These are phyloP conservation scores for Anguilla marmorata DNA, from an alignment of 2,797 vertebrate species.

Conservation along the genomic window DNA sequence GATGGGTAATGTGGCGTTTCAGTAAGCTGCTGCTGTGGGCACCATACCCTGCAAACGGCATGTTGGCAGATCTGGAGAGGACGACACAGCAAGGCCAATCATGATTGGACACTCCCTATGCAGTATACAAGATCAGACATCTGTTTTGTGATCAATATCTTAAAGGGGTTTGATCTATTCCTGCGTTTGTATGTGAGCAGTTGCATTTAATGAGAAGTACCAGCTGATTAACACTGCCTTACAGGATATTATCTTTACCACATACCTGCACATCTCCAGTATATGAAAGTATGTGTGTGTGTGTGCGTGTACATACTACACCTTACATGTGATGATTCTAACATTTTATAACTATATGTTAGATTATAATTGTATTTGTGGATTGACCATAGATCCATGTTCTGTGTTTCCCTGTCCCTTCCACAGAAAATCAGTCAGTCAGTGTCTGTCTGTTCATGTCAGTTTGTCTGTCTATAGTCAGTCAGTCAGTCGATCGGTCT, in stretches of 20 bases:
- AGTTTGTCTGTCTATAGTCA: no score
- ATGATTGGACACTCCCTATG: no score
- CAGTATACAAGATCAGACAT: background rate
- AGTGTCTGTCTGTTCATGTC: no score
- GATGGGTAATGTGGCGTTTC: constrained; percentile 91
- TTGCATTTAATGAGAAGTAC: background rate
- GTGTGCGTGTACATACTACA: background rate
- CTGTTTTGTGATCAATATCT: background rate
- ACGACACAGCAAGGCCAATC: background rate
- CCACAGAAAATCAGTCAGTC: no score
- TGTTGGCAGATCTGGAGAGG: constrained; percentile 68
- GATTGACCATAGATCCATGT: no score
- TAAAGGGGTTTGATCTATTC: background rate
- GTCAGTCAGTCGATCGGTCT: no score
- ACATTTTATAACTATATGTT: no score
- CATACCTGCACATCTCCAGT: background rate
- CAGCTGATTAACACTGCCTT: background rate
- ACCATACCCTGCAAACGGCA: constrained; percentile 84
- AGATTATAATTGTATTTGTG: no score
- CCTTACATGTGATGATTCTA: background rate
- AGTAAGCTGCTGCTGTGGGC: constrained; percentile 86
- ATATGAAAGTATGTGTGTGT: background rate
- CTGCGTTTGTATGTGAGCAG: background rate
- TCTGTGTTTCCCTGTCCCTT: no score
- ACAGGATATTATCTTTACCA: background rate